Percentiles rank a stretch among this genome's conserved stretches.
Conservation (phyloP, 2,113 vertebrate species). For the Poeciliopsis turrubarensis region DNA sequence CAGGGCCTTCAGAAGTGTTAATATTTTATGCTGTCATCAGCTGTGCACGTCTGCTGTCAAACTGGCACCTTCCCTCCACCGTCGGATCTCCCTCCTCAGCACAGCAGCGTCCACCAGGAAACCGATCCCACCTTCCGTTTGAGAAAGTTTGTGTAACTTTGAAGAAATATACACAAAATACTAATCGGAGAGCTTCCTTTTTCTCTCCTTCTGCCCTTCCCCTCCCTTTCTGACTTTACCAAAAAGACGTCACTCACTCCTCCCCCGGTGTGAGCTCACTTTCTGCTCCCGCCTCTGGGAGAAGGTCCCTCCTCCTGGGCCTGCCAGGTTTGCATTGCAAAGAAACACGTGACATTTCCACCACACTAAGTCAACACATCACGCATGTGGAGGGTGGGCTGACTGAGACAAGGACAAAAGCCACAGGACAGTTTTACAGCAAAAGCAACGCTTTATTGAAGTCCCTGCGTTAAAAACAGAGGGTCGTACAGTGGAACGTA, state of each 20-base stretch:
- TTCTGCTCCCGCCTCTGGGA: constrained; percentile 43
- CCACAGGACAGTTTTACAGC: constrained; percentile 5
- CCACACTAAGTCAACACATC: neutral
- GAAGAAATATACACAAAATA: constrained; percentile 64
- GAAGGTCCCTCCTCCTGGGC: constrained; percentile 42
- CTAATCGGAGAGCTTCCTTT: constrained; percentile 77
- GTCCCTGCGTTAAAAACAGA: neutral
- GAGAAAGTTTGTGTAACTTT: constrained; percentile 62
- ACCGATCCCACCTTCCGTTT: constrained; percentile 27
- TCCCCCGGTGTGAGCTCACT: constrained; percentile 66
- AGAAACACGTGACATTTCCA: neutral
- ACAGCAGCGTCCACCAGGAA: constrained; percentile 3
- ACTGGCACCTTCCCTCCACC: constrained; percentile 37
- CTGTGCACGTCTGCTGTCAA: constrained; percentile 48
- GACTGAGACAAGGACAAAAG: constrained; percentile 2
- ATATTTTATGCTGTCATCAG: constrained; percentile 77
- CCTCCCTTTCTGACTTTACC: constrained; percentile 71
- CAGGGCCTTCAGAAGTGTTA: constrained; percentile 71
- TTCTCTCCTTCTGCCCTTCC: constrained; percentile 62
- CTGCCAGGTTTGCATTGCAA: neutral
- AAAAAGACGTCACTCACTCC: constrained; percentile 72
- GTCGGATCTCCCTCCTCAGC: constrained; percentile 43
- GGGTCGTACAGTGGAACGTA: constrained; percentile 15
- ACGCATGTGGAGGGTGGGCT: neutral
- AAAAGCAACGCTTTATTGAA: constrained; percentile 55